Evolutionary conservation across 2,888 invertebrate genomes (phyloP).

Genomic region (Brassicogethes aeneus): DNA sequence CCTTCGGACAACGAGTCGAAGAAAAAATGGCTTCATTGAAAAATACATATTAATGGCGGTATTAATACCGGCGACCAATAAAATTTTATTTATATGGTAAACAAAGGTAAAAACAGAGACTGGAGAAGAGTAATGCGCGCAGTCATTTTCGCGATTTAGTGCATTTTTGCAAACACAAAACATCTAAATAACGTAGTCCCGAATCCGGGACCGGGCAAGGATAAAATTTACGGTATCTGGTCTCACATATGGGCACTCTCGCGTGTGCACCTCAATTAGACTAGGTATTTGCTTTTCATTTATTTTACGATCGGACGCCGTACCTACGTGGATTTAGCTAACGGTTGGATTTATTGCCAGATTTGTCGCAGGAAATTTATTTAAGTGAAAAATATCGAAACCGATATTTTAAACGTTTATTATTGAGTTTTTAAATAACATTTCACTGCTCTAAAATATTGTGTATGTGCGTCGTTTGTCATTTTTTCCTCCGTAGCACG

Average conservation of each 20-base stretch:
- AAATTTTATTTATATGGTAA: no score
- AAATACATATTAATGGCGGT: no score
- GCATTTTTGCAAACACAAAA: background rate
- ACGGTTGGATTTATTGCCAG: constrained; percentile 40
- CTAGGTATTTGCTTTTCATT: constrained; percentile 41
- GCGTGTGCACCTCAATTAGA: constrained; percentile 39
- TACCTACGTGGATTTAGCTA: constrained; percentile 40
- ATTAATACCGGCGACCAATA: no score
- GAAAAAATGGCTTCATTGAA: no score
- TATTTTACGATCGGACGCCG: constrained; percentile 32
- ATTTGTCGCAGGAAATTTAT: constrained; percentile 37
- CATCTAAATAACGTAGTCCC: background rate
- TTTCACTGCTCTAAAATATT: background rate
- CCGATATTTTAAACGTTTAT: constrained; percentile 33
- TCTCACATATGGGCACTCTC: constrained; percentile 34
- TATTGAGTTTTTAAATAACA: constrained; percentile 23
- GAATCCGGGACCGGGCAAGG: background rate
- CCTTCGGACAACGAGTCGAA: no score
- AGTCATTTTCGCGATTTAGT: background rate
- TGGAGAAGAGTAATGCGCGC: background rate
- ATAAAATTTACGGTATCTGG: constrained; percentile 28
- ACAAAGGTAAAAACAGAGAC: background rate
- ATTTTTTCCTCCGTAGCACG: background rate
- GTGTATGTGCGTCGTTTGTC: constrained; percentile 1
- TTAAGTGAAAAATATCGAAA: constrained; percentile 36